These are phyloP conservation scores for Tonatia bakeri DNA, from an alignment of 2,113 vertebrate species.

Conservation along the genomic window DNA sequence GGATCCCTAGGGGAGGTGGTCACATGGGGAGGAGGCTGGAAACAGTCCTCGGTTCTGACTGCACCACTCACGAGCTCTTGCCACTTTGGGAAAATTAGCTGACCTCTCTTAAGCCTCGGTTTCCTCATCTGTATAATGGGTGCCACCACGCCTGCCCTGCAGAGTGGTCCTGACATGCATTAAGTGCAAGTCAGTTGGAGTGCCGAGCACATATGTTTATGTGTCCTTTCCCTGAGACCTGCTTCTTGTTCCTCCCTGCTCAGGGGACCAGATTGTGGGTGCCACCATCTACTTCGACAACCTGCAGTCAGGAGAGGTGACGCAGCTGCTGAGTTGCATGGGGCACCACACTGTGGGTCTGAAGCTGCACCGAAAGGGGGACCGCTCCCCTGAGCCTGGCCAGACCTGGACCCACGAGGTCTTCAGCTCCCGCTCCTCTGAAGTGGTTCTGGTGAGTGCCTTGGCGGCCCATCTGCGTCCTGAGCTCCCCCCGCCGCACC, in stretches of 20 bases:
- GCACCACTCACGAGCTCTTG: neutral
- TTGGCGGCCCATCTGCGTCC: fast-evolving
- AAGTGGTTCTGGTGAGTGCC: constrained; percentile 89
- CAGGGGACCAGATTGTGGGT: constrained; percentile 95
- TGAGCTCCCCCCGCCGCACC: fast-evolving
- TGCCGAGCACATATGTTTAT: fast-evolving
- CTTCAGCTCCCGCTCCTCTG: constrained; percentile 83
- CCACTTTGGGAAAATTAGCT: neutral
- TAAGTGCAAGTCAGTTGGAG: neutral
- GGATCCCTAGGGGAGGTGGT: neutral
- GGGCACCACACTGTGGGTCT: constrained; percentile 92
- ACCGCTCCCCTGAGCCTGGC: constrained; percentile 85
- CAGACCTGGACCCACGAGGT: constrained; percentile 68
- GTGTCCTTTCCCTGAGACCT: neutral
- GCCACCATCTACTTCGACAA: constrained; percentile 97
- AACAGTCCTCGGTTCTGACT: neutral
- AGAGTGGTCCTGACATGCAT: neutral
- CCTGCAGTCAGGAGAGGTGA: constrained; percentile 90
- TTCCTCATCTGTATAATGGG: neutral
- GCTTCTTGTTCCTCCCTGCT: neutral
- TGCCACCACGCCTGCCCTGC: too few species aligned
- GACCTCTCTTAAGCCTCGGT: neutral
- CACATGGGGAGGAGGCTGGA: fast-evolving
- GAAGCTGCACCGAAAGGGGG: constrained; percentile 91
- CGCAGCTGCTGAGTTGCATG: constrained; percentile 89